Evolutionary conservation across 53 echinoderm and acorn worm species (phyloP), one percentile per base, ranked within the genome.

Genomic region (Holothuria leucospilota): DNA sequence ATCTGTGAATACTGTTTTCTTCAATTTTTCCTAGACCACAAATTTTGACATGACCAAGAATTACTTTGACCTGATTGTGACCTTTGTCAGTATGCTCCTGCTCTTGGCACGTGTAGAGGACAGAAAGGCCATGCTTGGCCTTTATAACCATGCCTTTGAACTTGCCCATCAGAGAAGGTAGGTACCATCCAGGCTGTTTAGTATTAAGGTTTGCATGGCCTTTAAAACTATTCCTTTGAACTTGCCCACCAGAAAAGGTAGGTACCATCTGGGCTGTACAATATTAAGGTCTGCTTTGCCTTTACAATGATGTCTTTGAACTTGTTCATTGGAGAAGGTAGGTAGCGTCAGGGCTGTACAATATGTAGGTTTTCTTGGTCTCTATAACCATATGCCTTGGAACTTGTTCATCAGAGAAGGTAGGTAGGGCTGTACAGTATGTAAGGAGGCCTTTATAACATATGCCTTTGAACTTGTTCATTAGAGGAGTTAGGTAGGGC

Each of bases 1-100:
- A 34, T 34, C 46, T 46, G 4, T 46, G 8, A 46, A 46, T 46
- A 46, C 11, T 46, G 2, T 11, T 46, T 46, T 9, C 46, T 46
- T 46, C 11, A 46, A 46, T 46, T 46, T 46, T 46, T 46, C 46
- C 46, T 71, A 96, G 94, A 96, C 97, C 7, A 93, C 93, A 69
- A 96, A 96, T 81, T 96, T 96, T 95, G 97, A 96, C 91, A 87
- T 96, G 93, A 96, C 97, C 14, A 96, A 86, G 86, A 89, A 90
- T 77, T 96, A 96, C 86, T 83, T 96, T 61, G 94, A 96, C 64
- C 79, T 96, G 39, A 84, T 96, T 0, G 93, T 94, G 29, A 96
- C 86, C 53, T 93, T 91, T 49, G 90, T 91, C 30, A 89, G 93
- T 49, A 89, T 93, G 68, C 89, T 96, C 79, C 86, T 96, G 63